Percentiles rank a stretch among this genome's conserved stretches.
Evolutionary conservation across 2,113 vertebrate species (phyloP).

Genomic region (Microcebus murinus): DNA sequence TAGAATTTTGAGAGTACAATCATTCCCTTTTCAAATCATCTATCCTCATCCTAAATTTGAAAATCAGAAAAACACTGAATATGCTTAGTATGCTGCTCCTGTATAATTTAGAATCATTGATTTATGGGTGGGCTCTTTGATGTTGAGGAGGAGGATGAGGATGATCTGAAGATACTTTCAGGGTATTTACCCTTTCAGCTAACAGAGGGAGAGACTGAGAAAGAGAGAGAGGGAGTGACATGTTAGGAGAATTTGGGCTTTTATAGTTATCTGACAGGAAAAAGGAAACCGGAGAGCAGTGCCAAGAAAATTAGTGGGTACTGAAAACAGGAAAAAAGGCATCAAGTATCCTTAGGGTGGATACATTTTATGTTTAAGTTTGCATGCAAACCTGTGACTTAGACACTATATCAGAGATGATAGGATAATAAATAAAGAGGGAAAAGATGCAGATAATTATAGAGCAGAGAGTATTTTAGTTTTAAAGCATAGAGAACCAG

Average conservation of each 20-base stretch:
- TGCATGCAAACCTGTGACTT: background rate
- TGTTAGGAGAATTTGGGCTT: background rate
- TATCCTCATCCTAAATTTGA: background rate
- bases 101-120: background rate
- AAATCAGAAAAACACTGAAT: slow-evolving; percentile 53
- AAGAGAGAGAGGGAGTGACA: background rate
- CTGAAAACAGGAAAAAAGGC: background rate
- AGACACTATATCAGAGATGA: background rate
- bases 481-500: background rate
- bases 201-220: background rate
- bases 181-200: background rate
- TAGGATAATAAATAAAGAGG: background rate
- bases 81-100: background rate
- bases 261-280: background rate
- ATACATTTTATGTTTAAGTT: background rate
- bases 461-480: background rate
- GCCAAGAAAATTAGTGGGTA: background rate
- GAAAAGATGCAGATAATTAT: background rate
- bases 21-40: slow-evolving; percentile 1
- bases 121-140: background rate
- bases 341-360: background rate
- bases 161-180: background rate
- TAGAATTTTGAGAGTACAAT: slow-evolving; percentile 54
- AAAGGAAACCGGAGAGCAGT: background rate
- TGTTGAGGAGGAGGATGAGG: background rate